Conservation (phyloP, 2,113 vertebrate species). For the Progne subis region DNA sequence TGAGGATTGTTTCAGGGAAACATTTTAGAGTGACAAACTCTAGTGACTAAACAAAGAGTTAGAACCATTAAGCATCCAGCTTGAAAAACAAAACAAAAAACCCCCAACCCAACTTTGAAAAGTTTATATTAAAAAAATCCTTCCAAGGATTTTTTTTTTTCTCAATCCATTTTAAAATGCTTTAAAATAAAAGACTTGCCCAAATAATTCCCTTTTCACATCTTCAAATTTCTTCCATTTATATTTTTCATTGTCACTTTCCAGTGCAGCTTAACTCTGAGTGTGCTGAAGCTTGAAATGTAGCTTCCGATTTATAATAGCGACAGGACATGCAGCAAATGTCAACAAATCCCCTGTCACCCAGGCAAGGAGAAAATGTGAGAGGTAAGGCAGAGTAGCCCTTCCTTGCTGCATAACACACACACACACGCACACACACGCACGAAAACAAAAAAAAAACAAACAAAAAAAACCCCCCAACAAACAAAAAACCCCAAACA, state of each 20-base stretch:
- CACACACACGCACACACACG: neutral
- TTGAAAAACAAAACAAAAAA: neutral
- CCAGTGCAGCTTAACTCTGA: conserved; percentile 73
- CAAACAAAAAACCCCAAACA: no score
- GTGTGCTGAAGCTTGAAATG: conserved; percentile 77
- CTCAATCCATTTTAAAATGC: neutral
- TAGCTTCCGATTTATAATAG: conserved; percentile 73
- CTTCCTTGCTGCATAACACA: conserved; percentile 14
- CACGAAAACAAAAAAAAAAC: no score
- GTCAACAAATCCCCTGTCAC: conserved; percentile 74
- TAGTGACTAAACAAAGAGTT: neutral
- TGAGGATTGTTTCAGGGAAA: neutral
- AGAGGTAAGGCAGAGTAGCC: conserved; percentile 57
- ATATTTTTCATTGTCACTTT: conserved; percentile 60
- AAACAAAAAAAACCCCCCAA: no score
- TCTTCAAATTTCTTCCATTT: conserved; percentile 59
- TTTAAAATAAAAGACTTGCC: conserved; percentile 7
- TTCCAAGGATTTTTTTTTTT: neutral
- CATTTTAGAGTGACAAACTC: neutral
- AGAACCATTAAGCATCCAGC: neutral
- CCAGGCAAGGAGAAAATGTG: conserved; percentile 64
- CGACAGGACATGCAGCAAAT: conserved; percentile 74
- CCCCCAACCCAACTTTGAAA: neutral
- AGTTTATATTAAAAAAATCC: neutral
- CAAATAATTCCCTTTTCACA: conserved; percentile 15